A percentile compares a stretch with the other conserved stretches of the same genome.
phyloP scores from a whole-genome alignment of 2,888 invertebrate genomes.

The Camptogramma bilineatum region DNA sequence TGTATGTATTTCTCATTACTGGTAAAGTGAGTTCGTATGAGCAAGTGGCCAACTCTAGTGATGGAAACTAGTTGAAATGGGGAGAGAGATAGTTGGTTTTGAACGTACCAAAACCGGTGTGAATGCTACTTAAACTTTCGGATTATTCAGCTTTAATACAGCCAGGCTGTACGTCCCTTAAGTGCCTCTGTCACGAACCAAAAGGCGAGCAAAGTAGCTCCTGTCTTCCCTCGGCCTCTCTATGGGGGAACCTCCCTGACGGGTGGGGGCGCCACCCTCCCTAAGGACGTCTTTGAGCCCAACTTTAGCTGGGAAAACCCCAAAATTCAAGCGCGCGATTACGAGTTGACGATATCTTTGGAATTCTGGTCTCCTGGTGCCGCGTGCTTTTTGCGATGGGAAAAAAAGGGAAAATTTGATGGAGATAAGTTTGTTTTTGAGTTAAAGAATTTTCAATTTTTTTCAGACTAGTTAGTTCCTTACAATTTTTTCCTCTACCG shows the following conservation, averaged over 20 bases:
- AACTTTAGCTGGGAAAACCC: conserved; percentile 83
- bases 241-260: conserved; percentile 82
- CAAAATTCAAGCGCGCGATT: conserved; percentile 82
- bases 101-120: conserved; percentile 1
- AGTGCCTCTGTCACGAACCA: conserved; percentile 83
- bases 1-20: no score
- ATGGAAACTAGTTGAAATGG: no score
- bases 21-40: no score
- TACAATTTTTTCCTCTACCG: no score
- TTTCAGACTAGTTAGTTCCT: no score
- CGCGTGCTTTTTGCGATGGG: conserved; percentile 37
- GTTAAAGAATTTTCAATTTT: not conserved
- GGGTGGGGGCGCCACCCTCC: conserved; percentile 69
- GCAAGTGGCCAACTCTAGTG: no score
- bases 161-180: conserved; percentile 77
- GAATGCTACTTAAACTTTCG: conserved; percentile 26
- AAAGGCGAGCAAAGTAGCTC: conserved; percentile 82
- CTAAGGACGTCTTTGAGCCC: conserved; percentile 83
- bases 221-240: conserved; percentile 58
- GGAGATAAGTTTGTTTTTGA: conserved; percentile 8
- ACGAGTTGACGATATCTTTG: conserved; percentile 81
- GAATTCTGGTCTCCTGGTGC: conserved; percentile 76
- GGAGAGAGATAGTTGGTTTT: no score
- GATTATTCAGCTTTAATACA: conserved; percentile 71
- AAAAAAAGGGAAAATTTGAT: conserved; percentile 15